Evolutionary conservation across 2,113 vertebrate genomes (phyloP).

Genomic region (Lepus europaeus): DNA sequence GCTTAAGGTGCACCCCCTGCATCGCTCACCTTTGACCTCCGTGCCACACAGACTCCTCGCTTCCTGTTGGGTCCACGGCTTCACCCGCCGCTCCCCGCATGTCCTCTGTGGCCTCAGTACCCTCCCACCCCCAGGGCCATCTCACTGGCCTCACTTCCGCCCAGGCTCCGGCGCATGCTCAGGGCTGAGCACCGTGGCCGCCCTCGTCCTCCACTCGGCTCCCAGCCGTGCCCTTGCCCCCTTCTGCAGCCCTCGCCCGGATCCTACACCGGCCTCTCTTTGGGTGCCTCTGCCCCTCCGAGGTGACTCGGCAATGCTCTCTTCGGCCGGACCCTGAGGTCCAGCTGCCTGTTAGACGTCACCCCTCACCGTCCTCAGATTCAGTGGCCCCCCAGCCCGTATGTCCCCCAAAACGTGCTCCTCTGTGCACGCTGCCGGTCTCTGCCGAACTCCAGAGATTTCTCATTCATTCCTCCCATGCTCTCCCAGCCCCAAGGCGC

Average conservation of each 20-base stretch:
- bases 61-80: fast-evolving
- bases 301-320: not conserved
- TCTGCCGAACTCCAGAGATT: not conserved
- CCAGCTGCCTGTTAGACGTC: not conserved
- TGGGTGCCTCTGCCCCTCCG: not conserved
- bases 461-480: not conserved
- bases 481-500: not conserved
- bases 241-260: not conserved
- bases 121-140: not conserved
- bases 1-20: not conserved
- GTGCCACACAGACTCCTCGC: too few relatives aligned
- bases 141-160: too few relatives aligned
- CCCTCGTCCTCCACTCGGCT: too few relatives aligned
- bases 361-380: not conserved
- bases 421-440: not conserved
- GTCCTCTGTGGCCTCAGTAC: not conserved
- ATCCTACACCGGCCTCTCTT: not conserved
- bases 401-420: not conserved
- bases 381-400: not conserved
- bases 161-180: too few relatives aligned
- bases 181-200: too few relatives aligned
- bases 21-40: not conserved
- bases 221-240: not conserved
- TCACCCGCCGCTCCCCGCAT: too few relatives aligned
- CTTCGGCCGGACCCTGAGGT: not conserved